A percentile compares a stretch with the other conserved stretches of the same genome.
These are phyloP conservation scores for Formica selysi DNA, from an alignment of 1,140 invertebrate genomes.

Conservation along the genomic window DNA sequence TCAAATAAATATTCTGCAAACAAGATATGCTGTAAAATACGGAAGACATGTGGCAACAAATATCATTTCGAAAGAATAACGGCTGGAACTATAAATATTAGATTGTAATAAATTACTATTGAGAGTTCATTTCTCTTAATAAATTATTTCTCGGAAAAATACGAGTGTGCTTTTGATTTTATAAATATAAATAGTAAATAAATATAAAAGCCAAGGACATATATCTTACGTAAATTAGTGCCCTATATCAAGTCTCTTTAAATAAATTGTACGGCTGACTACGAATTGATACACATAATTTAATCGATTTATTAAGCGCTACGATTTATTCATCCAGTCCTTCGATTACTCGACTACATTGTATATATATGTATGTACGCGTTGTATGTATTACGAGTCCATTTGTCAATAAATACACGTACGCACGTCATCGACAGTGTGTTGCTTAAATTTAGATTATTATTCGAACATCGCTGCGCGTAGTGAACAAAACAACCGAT, in stretches of 20 bases:
- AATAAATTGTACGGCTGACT: not conserved
- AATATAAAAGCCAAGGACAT: not conserved
- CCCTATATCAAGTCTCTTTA: not conserved
- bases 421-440: not conserved
- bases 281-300: not conserved
- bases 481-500: not conserved
- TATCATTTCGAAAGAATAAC: not conserved
- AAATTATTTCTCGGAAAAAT: not conserved
- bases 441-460: constrained; percentile 22
- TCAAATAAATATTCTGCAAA: not conserved
- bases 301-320: not conserved
- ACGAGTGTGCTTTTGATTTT: not conserved
- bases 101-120: not conserved
- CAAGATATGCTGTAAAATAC: not conserved
- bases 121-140: not conserved
- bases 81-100: not conserved
- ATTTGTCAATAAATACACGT: constrained; percentile 22
- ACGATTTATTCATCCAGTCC: not conserved
- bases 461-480: not conserved
- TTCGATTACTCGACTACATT: not conserved
- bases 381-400: not conserved
- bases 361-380: not conserved
- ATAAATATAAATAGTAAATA: constrained; percentile 3
- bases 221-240: not conserved
- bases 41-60: not conserved